A percentile compares a stretch with the other conserved stretches of the same genome.
Evolutionary conservation across 2,113 vertebrate genomes (phyloP).

Genomic region (Microcebus murinus): DNA sequence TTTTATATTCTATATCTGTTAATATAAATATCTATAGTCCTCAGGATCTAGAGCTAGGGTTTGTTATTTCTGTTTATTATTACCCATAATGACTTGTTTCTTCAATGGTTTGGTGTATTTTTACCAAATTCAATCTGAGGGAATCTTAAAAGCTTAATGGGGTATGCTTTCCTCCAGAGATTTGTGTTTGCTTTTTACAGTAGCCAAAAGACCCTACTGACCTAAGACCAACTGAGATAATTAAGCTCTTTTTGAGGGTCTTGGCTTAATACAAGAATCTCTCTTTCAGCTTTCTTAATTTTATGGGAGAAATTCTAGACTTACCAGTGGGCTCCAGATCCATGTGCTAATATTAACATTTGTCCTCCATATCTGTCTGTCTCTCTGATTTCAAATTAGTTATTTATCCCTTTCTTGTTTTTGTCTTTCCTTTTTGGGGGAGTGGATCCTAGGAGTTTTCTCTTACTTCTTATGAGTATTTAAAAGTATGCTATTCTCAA

Average conservation of each 20-base stretch:
- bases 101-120: constrained; percentile 1
- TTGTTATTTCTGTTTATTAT: constrained; percentile 14
- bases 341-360: constrained; percentile 1
- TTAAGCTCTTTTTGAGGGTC: neutral
- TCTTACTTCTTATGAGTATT: neutral
- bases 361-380: neutral
- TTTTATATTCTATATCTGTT: neutral
- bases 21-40: neutral
- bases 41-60: neutral
- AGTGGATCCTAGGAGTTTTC: neutral
- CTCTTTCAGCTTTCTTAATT: neutral
- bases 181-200: neutral
- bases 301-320: neutral
- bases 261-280: neutral
- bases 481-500: neutral
- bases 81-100: neutral
- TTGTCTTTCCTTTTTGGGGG: neutral
- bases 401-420: neutral
- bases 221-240: neutral
- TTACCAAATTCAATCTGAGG: neutral
- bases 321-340: neutral
- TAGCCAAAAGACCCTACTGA: neutral
- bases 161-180: neutral
- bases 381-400: neutral
- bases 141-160: neutral